phyloP scores from a whole-genome alignment of 2,888 invertebrate genomes.

The Ypsolopha scabrella region DNA sequence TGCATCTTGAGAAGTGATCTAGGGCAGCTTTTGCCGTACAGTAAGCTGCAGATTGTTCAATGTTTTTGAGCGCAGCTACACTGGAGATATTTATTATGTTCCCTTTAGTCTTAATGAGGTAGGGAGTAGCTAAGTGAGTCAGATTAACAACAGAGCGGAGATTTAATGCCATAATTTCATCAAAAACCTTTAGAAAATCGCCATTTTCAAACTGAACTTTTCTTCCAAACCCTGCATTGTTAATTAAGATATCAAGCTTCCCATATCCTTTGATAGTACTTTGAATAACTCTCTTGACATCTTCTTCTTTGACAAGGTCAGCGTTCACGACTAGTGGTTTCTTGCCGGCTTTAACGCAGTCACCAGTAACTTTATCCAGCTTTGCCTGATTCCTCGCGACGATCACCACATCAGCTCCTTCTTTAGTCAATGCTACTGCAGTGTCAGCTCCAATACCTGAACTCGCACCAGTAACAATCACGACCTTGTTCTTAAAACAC shows the following conservation, averaged over 20 bases:
- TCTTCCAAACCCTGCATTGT: slow-evolving; percentile 21
- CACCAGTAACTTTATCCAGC: slow-evolving; percentile 22
- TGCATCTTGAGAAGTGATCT: slow-evolving; percentile 89
- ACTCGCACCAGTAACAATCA: slow-evolving; percentile 42
- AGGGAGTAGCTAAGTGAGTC: slow-evolving; percentile 22
- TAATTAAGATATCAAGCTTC: slow-evolving; percentile 25
- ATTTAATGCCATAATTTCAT: slow-evolving; percentile 25
- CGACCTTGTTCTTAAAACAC: slow-evolving; percentile 35
- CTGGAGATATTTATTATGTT: slow-evolving; percentile 32
- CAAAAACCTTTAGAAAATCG: slow-evolving; percentile 20
- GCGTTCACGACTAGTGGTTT: slow-evolving; percentile 18
- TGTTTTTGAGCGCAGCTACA: slow-evolving; percentile 9
- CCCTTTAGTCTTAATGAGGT: slow-evolving; percentile 26
- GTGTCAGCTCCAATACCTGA: slow-evolving; percentile 38
- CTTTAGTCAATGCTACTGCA: slow-evolving; percentile 26
- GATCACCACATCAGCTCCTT: slow-evolving; percentile 31
- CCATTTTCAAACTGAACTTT: slow-evolving; percentile 15
- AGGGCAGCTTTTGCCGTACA: slow-evolving; percentile 61
- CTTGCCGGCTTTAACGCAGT: slow-evolving; percentile 21
- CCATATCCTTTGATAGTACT: slow-evolving; percentile 20
- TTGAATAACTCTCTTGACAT: slow-evolving; percentile 16
- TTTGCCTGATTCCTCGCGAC: slow-evolving; percentile 34
- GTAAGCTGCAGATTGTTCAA: slow-evolving; percentile 14
- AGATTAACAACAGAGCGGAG: slow-evolving; percentile 21
- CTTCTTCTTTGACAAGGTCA: slow-evolving; percentile 22